These are phyloP conservation scores for Oeneis ivallda DNA, from an alignment of 2,888 invertebrate genomes.

Conservation along the genomic window DNA sequence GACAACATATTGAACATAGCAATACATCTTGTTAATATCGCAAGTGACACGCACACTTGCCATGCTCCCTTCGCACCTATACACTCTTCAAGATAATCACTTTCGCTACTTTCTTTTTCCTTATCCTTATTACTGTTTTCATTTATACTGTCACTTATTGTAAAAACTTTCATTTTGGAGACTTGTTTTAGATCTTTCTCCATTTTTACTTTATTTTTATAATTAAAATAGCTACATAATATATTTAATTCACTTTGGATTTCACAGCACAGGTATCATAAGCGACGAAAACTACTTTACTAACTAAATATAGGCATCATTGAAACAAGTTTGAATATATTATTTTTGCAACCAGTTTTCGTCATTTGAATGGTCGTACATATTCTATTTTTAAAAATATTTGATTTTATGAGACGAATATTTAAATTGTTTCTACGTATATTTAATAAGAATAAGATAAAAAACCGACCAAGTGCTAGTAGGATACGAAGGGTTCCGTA, in stretches of 20 bases:
- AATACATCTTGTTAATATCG: constrained; percentile 46
- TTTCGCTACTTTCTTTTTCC: constrained; percentile 38
- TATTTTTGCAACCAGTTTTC: not conserved
- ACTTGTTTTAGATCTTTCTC: not conserved
- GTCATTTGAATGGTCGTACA: not conserved
- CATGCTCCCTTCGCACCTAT: constrained; percentile 58
- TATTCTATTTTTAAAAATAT: not conserved
- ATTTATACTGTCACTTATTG: not conserved
- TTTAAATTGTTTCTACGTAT: too few relatives aligned
- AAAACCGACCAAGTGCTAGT: too few relatives aligned
- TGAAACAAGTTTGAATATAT: too few relatives aligned
- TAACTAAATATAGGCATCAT: not conserved
- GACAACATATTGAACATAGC: constrained; percentile 52
- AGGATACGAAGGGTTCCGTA: too few relatives aligned
- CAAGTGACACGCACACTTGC: constrained; percentile 48
- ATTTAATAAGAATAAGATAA: too few relatives aligned
- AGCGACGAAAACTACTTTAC: not conserved
- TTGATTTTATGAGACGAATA: not conserved
- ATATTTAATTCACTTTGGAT: not conserved
- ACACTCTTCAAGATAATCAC: constrained; percentile 57
- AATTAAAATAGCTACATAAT: not conserved
- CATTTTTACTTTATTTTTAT: constrained; percentile 17
- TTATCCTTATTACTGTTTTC: constrained; percentile 24
- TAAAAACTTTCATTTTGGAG: constrained; percentile 5
- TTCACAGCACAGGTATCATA: not conserved